Conservation (phyloP, 2,888 invertebrate species). For the Leptinotarsa tumamoca region DNA sequence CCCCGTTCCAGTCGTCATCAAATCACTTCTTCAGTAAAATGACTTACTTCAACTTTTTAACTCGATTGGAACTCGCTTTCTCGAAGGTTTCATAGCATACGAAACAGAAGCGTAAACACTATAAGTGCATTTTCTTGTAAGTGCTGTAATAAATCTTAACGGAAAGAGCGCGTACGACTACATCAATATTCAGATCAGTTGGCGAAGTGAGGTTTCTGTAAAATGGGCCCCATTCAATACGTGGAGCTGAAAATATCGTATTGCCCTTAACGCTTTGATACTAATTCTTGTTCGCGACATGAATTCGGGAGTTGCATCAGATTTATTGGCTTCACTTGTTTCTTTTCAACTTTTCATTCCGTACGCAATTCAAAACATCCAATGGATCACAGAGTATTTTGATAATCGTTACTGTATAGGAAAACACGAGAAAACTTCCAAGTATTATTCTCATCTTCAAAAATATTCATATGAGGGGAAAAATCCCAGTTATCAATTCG, state of each 20-base stretch:
- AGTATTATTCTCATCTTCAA: too few species aligned
- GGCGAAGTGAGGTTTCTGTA: conserved; percentile 29
- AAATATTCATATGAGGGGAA: too few species aligned
- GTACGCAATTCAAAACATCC: too few species aligned
- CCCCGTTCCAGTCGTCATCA: neutral
- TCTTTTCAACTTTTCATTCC: neutral
- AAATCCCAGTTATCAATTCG: too few species aligned
- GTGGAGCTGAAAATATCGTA: conserved; percentile 30
- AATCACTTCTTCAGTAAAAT: neutral
- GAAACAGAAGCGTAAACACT: conserved; percentile 17
- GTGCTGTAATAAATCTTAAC: conserved; percentile 30
- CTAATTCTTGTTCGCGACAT: conserved; percentile 23
- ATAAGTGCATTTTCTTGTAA: conserved; percentile 19
- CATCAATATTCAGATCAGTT: conserved; percentile 39
- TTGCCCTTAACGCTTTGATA: conserved; percentile 35
- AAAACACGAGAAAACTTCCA: too few species aligned
- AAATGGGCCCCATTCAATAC: conserved; percentile 30
- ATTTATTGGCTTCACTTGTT: too few species aligned
- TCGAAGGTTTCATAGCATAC: conserved; percentile 5
- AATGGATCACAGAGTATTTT: too few species aligned
- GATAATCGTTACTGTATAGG: too few species aligned
- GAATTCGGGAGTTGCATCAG: neutral
- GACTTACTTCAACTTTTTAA: neutral
- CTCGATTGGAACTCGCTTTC: neutral
- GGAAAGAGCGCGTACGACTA: conserved; percentile 24